phyloP scores from a whole-genome alignment of 2,797 vertebrate species.

The Protonibea diacanthus region DNA sequence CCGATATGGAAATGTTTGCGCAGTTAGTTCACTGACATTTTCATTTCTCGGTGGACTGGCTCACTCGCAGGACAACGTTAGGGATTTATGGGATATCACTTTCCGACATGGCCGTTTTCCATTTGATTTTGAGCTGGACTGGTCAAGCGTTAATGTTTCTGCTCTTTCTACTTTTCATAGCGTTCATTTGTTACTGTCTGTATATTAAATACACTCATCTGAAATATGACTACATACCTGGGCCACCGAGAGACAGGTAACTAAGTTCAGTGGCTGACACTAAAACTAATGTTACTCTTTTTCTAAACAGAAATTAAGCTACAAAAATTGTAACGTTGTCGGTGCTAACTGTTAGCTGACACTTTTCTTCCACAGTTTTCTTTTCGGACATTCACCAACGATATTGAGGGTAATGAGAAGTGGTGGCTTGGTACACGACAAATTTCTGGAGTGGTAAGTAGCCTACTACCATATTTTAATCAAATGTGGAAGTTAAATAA shows the following conservation, averaged over 20 bases:
- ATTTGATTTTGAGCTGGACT: not conserved
- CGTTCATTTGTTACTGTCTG: slow-evolving; percentile 84
- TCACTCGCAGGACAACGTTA: fast-evolving
- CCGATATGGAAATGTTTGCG: fast-evolving
- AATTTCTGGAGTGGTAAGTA: slow-evolving; percentile 76
- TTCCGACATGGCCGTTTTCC: slow-evolving; percentile 50
- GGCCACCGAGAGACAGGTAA: slow-evolving; percentile 90
- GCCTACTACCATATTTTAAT: fast-evolving
- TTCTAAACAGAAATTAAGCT: not conserved
- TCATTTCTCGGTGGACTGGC: not conserved
- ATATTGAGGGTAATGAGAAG: slow-evolving; percentile 16
- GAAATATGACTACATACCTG: slow-evolving; percentile 92
- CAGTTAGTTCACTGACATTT: fast-evolving
- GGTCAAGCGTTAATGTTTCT: slow-evolving; percentile 14
- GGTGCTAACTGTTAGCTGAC: not conserved
- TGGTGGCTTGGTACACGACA: slow-evolving; percentile 34
- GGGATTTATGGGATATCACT: fast-evolving
- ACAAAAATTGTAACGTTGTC: not conserved
- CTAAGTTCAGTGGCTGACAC: not conserved
- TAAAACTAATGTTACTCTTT: not conserved
- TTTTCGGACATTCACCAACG: slow-evolving; percentile 68
- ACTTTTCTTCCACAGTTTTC: slow-evolving; percentile 60
- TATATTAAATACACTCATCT: slow-evolving; percentile 85
- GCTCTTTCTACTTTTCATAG: slow-evolving; percentile 48
- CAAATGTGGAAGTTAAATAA: no score